These are phyloP conservation scores for Melierax canorus DNA, from an alignment of 2,113 vertebrate genomes.

Conservation along the genomic window DNA sequence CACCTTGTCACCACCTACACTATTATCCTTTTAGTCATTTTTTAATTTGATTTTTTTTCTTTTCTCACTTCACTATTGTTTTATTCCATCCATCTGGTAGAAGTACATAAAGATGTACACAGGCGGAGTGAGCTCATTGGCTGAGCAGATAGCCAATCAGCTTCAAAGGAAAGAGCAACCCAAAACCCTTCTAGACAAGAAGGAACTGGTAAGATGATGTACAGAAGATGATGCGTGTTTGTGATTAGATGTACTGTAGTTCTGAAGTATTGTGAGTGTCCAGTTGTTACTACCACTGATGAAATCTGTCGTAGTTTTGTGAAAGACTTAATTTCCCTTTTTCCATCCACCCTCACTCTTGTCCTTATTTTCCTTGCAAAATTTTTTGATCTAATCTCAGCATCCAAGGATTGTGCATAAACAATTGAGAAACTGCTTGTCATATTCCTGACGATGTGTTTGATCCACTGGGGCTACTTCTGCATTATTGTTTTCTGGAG, in stretches of 20 bases:
- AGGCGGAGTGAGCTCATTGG: conserved; percentile 93
- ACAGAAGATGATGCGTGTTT: background rate
- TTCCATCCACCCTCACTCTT: background rate
- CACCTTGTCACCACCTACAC: conserved; percentile 63
- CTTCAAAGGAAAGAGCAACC: conserved; percentile 89
- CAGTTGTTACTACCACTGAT: background rate
- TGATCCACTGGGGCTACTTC: background rate
- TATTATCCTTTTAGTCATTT: conserved; percentile 1
- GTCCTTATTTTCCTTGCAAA: background rate
- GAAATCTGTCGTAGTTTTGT: background rate
- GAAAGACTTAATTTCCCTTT: background rate
- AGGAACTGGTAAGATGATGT: conserved; percentile 88
- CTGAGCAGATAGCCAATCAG: conserved; percentile 97
- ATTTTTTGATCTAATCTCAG: background rate
- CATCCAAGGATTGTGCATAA: rapidly evolving
- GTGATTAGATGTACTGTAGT: conserved; percentile 39
- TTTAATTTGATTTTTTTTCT: conserved; percentile 38
- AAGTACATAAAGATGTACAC: conserved; percentile 96
- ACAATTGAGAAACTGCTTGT: background rate
- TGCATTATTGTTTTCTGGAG: background rate
- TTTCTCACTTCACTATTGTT: conserved; percentile 51
- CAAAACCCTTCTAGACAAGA: conserved; percentile 88
- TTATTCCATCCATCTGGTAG: conserved; percentile 74
- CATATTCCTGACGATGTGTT: background rate
- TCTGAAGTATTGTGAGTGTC: background rate